Evolutionary conservation across 2,888 invertebrate species (phyloP), one percentile per base, ranked within the genome.

Genomic region (Epistrophe grossulariae): DNA sequence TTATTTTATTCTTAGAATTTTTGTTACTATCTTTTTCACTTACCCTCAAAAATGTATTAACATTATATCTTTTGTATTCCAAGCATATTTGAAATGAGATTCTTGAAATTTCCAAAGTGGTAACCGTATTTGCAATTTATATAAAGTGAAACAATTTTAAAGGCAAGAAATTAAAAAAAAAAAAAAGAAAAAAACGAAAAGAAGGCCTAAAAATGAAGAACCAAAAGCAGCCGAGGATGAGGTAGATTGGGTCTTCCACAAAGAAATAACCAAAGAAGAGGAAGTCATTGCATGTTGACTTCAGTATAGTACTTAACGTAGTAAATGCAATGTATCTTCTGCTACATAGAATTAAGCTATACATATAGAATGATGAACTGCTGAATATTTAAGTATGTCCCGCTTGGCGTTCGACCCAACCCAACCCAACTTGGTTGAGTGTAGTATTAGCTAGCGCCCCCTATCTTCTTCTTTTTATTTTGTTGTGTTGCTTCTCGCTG

Each of bases 261-360:
- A 80, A 66, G 57, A 64, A 48, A 24, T 35, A 35, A 50, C 70
- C 79, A 35, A 43, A 50, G 40, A 73, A 79, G 71, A 87, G 87
- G 87, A 87, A 87, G 87, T 83, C 72, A 76, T 79, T 87, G 78
- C 79, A 78, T 87, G 83, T 87, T 83, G 87, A 50, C 85, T 85
- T 85, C n/a, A 85, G 73, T 60, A 76, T 64, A 81, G 66, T 72
- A 87, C 79, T 76, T 74, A 48, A 71, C 17, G 48, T 74, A 68
- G 48, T 68, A 79, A 55, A 68, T 73, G 66, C 68, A 50, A 55
- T 74, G 31, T 79, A 71, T 45, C 48, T 48, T 48, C 31, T 35
- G 13, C 50, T 68, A 55, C 28, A 82, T 64, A 80, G 71, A 24
- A 66, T 79, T 71, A 52, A 72, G 60, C 66, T 7, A 31, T 72